Conservation (phyloP, 2,888 invertebrate genomes). For the Drosophila sordidula region DNA sequence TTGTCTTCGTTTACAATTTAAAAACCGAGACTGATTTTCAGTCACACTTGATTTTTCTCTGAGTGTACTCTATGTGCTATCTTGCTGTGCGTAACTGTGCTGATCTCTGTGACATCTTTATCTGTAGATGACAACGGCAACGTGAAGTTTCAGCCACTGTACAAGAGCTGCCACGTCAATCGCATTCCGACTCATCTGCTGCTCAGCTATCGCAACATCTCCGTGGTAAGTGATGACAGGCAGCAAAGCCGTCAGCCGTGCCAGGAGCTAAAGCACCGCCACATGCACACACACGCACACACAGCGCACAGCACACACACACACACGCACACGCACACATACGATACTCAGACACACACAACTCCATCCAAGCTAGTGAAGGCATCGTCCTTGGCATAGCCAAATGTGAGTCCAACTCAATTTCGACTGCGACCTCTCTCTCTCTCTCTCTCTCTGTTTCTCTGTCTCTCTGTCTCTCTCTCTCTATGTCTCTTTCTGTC, state of each 20-base stretch:
- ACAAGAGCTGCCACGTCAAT: slow-evolving; percentile 90
- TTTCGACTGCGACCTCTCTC: slow-evolving; percentile 42
- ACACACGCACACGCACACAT: slow-evolving; percentile 3
- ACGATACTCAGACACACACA: slow-evolving; percentile 20
- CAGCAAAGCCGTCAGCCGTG: slow-evolving; percentile 48
- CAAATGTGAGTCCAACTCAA: slow-evolving; percentile 53
- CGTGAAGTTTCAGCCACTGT: slow-evolving; percentile 90
- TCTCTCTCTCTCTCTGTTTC: slow-evolving; percentile 19
- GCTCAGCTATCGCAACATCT: slow-evolving; percentile 90
- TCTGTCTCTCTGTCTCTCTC: slow-evolving; percentile 17
- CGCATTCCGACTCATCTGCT: slow-evolving; percentile 89
- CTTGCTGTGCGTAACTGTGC: slow-evolving; percentile 26
- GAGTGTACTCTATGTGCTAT: slow-evolving; percentile 21
- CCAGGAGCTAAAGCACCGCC: slow-evolving; percentile 35
- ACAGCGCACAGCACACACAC: slow-evolving; percentile 2
- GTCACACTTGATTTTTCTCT: background rate
- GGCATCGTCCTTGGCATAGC: slow-evolving; percentile 37
- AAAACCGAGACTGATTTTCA: no score
- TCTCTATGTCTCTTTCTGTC: slow-evolving; percentile 31
- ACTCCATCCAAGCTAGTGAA: slow-evolving; percentile 47
- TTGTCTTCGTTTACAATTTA: no score
- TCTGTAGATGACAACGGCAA: slow-evolving; percentile 87
- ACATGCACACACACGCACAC: slow-evolving; percentile 8
- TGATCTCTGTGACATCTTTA: slow-evolving; percentile 62
- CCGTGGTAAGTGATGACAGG: slow-evolving; percentile 88